Conservation (phyloP, 2,888 invertebrate genomes). For the Acronicta aceris region DNA sequence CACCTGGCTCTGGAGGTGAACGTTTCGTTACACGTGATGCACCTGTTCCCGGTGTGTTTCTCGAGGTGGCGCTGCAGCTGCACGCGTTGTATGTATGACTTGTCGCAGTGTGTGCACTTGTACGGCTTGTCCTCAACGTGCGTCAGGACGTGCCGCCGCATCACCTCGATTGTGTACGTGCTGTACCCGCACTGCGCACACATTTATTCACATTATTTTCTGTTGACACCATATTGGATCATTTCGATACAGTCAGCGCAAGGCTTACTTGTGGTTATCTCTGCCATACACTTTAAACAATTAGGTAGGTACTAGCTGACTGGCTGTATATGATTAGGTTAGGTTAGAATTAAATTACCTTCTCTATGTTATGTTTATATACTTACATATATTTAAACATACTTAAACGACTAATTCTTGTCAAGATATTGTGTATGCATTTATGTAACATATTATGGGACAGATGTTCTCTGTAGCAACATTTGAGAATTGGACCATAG, state of each 20-base stretch:
- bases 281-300: no score
- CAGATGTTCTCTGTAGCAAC: no score
- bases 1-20: slow-evolving; percentile 70
- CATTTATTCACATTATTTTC: not conserved
- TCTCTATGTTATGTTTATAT: no score
- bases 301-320: no score
- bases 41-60: slow-evolving; percentile 92
- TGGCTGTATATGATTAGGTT: no score
- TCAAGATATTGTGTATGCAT: no score
- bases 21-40: slow-evolving; percentile 74
- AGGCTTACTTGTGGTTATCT: no score
- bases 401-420: no score
- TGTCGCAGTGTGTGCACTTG: slow-evolving; percentile 91
- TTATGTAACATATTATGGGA: no score
- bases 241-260: not conserved
- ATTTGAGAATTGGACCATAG: no score
- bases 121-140: slow-evolving; percentile 86
- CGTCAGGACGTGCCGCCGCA: slow-evolving; percentile 93
- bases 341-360: no score
- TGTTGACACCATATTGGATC: not conserved
- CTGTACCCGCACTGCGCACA: slow-evolving; percentile 91
- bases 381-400: no score
- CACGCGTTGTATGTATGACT: slow-evolving; percentile 95
- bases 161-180: slow-evolving; percentile 95
- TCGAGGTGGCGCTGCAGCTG: slow-evolving; percentile 94